Evolutionary conservation across 2,888 invertebrate species (phyloP).

Genomic region (Caenorhabditis wallacei): DNA sequence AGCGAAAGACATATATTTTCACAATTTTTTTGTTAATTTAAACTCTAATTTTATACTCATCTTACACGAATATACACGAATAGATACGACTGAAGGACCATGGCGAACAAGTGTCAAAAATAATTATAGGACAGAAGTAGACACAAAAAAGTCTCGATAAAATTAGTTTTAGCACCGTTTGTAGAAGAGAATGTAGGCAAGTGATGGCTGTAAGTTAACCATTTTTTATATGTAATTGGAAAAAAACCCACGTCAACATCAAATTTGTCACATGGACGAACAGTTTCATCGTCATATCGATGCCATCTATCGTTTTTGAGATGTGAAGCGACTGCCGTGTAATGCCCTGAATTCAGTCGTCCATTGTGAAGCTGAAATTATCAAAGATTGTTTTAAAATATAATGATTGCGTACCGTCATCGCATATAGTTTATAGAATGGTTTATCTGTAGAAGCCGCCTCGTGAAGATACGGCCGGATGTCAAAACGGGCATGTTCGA

Average conservation of each 20-base stretch:
- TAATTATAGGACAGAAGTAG: background rate
- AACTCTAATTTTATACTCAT: too few relatives aligned
- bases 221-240: too few relatives aligned
- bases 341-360: conserved; percentile 79
- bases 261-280: conserved; percentile 49
- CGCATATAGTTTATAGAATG: conserved; percentile 76
- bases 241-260: conserved; percentile 69
- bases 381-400: too few relatives aligned
- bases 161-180: conserved; percentile 22
- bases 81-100: too few relatives aligned
- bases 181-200: conserved; percentile 46
- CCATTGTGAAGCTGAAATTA: conserved; percentile 77
- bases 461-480: conserved; percentile 72
- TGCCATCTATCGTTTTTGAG: conserved; percentile 70
- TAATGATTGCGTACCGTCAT: conserved; percentile 79
- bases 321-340: conserved; percentile 76
- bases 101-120: background rate
- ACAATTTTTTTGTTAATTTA: too few relatives aligned
- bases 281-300: conserved; percentile 77
- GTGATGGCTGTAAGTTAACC: conserved; percentile 11
- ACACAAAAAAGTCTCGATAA: background rate
- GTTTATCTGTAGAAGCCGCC: conserved; percentile 43
- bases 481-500: conserved; percentile 72
- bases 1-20: background rate
- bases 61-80: too few relatives aligned